Base-by-base conservation (phyloP, 2,888 invertebrate genomes). In the Digitonthophagus gazella region DNA sequence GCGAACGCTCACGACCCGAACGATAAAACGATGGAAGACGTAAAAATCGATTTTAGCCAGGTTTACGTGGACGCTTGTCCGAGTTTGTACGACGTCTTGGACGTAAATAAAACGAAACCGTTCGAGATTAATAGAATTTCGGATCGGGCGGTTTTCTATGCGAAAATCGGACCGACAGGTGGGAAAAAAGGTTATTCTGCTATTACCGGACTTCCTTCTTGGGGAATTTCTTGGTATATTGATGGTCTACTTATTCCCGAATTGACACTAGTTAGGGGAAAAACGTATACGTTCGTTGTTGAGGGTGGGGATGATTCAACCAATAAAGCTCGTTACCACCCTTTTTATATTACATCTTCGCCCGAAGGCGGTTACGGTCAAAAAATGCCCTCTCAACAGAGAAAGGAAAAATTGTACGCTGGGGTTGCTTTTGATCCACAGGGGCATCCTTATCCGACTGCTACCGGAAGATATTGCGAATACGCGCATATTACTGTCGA, bases 151-250 rank as follows among this genome's bases (percentile, higher is more conserved):
- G 86, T 85, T 66, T 90, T 95, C 79, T 88, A 87, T 1, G 95
- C 89, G 0, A 85, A 90, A 77, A 93, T 96, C 75, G 96, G 96
- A 0, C 95, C 95, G 0, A 92, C 93, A 0, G 95, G 93, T 1
- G 93, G 93, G 0, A 87, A 88, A 66, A 84, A 92, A 2, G 95
- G 95, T 0, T 95, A 95, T 82, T 88, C 91, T 0, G 87, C 91
- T 0, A 88, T 93, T 67, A 95, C 95, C 11, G 92, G 93, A 61
- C 86, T 88, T 75, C 91, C 93, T 3, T 92, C 93, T 0, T 95
- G 95, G 93, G 95, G 95, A 69, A 93, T 96, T 72, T 93, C 94
- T 15, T 96, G 95, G 95, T 97, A 95, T 84, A 90, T 97, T 79
- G 96, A 97, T 83, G 95, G 95, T 77, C 85, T 90, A 73, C 87